Percentiles rank a stretch among this genome's conserved stretches.
These are phyloP conservation scores for Dendrolimus punctatus DNA, from an alignment of 1,140 invertebrate genomes.

Conservation along the genomic window DNA sequence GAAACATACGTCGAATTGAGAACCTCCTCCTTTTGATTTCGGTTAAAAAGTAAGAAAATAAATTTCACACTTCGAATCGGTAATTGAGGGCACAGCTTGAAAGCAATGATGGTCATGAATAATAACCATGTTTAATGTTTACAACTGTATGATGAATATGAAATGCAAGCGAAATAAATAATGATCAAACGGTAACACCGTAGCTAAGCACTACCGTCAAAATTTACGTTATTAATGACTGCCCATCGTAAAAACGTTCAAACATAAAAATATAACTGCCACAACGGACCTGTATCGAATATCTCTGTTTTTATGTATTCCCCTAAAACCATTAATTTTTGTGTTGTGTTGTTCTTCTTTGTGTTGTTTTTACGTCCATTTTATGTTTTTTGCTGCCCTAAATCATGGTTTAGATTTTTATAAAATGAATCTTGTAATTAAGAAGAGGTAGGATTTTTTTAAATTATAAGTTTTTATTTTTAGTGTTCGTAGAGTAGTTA, in stretches of 20 bases:
- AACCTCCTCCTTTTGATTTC: too few relatives aligned
- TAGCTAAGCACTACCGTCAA: background rate
- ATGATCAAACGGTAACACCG: background rate
- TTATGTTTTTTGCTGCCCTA: slow-evolving; percentile 22
- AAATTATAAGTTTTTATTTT: slow-evolving; percentile 4
- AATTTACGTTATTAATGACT: slow-evolving; percentile 7
- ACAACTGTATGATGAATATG: too few relatives aligned
- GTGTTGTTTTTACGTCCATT: slow-evolving; percentile 27
- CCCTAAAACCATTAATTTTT: slow-evolving; percentile 25
- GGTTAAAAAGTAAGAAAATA: too few relatives aligned
- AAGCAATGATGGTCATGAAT: too few relatives aligned
- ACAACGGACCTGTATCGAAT: slow-evolving; percentile 10
- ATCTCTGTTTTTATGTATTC: slow-evolving; percentile 16
- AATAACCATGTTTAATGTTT: too few relatives aligned
- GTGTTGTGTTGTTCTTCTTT: slow-evolving; percentile 21
- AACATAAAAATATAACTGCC: slow-evolving; percentile 8
- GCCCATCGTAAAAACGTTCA: slow-evolving; percentile 4
- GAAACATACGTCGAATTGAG: too few relatives aligned
- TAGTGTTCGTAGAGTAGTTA: too few relatives aligned
- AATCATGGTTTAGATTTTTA: slow-evolving; percentile 19
- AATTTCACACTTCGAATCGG: too few relatives aligned
- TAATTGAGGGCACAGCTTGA: too few relatives aligned
- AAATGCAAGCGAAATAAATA: background rate
- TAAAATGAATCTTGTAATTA: slow-evolving; percentile 15
- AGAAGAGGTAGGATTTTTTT: slow-evolving; percentile 15